Evolutionary conservation across 2,888 invertebrate genomes (phyloP), one percentile per base, ranked within the genome.

Genomic region (Boloria selene): DNA sequence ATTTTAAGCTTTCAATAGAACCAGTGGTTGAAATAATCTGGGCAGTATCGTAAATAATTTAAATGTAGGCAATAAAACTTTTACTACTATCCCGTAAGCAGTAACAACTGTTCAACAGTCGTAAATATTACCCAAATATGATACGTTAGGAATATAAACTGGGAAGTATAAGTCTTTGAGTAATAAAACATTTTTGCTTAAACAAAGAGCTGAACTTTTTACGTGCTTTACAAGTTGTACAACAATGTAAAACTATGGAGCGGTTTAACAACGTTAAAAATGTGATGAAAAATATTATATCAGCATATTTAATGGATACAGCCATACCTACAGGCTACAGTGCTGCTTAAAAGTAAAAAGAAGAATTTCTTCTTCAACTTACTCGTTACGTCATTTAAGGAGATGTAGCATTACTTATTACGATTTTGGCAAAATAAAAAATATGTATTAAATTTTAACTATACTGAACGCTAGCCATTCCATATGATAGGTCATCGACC

Each of bases 41-140:
- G 79, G 77, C 79, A 73, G 72, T 80, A 82, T 79, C 84, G 81
- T 87, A 84, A 85, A 87, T 77, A 72, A 80, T 81, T 82, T 79
- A 83, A 84, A 85, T 82, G 80, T 73, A 69, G 67, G 74, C 81
- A 74, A 84, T 90, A 88, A 87, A 87, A 81, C 53, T 75, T 77
- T 79, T 75, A 74, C 64, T 68, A 68, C 70, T 69, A 64, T 69
- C 61, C 66, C 55, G 61, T 72, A 55, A 68, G 69, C 70, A 51
- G 52, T 31, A 70, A 69, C 72, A 73, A 70, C 69, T 71, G 71
- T 63, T 71, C 67, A 62, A 73, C 68, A 81, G 75, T 80, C 82
- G 77, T 84, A 86, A 86, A 87, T 83, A 84, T 80, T 78, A 72
- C 71, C 76, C 79, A 78, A 84, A 82, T 81, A 71, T 71, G 67